Conservation (phyloP, 1,140 invertebrate species). For the Mycetomoellerius zeteki region DNA sequence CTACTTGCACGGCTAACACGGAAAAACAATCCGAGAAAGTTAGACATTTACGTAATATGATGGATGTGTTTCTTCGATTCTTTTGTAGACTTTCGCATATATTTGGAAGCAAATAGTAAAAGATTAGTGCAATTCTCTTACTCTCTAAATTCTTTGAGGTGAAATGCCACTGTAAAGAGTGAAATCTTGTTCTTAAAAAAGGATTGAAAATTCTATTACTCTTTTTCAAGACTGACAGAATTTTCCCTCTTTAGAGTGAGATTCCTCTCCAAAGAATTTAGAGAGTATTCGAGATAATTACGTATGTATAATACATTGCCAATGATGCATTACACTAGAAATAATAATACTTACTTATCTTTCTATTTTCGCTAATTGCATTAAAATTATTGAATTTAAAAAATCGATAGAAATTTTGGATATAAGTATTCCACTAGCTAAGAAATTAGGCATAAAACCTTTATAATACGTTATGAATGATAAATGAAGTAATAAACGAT, state of each 20-base stretch:
- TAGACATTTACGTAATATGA: not conserved
- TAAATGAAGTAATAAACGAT: not conserved
- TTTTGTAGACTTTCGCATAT: not conserved
- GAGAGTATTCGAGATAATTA: not conserved
- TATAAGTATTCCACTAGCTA: too few species aligned
- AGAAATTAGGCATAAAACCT: not conserved
- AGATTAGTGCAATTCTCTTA: not conserved
- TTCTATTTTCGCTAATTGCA: not conserved
- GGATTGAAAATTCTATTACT: too few species aligned
- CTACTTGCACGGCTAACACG: not conserved
- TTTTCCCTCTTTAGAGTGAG: too few species aligned
- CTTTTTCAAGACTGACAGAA: too few species aligned
- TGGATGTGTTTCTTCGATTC: not conserved
- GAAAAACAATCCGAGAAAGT: slow-evolving; percentile 14
- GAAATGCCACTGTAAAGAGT: too few species aligned
- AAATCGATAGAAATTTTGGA: not conserved
- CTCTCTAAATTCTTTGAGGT: not conserved
- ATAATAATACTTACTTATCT: not conserved
- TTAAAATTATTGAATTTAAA: not conserved
- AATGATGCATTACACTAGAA: not conserved
- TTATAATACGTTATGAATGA: not conserved
- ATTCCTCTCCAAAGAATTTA: too few species aligned
- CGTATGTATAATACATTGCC: too few species aligned
- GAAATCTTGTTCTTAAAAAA: too few species aligned
- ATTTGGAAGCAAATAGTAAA: not conserved